Evolutionary conservation across 2,113 vertebrate genomes (phyloP).

Genomic region (Plotosus lineatus): DNA sequence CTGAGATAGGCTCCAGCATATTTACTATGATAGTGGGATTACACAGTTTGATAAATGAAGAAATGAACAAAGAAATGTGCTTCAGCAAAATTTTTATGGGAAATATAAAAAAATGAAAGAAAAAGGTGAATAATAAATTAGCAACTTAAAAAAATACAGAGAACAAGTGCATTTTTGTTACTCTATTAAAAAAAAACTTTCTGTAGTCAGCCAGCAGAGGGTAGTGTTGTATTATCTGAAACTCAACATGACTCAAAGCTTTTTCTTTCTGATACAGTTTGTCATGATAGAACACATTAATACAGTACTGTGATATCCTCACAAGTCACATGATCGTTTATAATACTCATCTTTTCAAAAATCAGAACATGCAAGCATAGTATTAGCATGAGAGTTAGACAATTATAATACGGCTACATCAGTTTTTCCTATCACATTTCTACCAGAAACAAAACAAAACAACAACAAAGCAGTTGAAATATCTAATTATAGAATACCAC

Average conservation of each 20-base stretch:
- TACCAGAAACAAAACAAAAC: too few relatives aligned
- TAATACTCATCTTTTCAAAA: background rate
- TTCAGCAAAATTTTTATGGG: background rate
- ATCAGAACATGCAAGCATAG: background rate
- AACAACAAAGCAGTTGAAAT: background rate
- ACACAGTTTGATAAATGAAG: too few relatives aligned
- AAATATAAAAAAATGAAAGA: background rate
- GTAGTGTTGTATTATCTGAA: slow-evolving; percentile 58
- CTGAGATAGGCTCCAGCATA: too few relatives aligned
- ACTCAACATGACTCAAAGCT: too few relatives aligned
- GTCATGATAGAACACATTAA: background rate
- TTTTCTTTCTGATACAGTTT: background rate
- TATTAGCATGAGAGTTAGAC: too few relatives aligned
- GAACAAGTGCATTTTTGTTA: background rate
- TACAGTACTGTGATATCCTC: background rate
- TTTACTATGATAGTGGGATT: too few relatives aligned
- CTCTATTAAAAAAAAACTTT: background rate
- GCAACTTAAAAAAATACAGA: background rate
- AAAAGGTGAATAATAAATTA: background rate
- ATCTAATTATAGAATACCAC: background rate
- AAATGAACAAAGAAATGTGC: background rate
- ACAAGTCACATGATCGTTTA: background rate
- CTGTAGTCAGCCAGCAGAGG: slow-evolving; percentile 64
- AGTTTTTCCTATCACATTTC: background rate
- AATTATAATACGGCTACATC: background rate